Evolutionary conservation across 2,797 vertebrate genomes (phyloP), one percentile per base, ranked within the genome.

Genomic region (Enteromius thamalakanensis): DNA sequence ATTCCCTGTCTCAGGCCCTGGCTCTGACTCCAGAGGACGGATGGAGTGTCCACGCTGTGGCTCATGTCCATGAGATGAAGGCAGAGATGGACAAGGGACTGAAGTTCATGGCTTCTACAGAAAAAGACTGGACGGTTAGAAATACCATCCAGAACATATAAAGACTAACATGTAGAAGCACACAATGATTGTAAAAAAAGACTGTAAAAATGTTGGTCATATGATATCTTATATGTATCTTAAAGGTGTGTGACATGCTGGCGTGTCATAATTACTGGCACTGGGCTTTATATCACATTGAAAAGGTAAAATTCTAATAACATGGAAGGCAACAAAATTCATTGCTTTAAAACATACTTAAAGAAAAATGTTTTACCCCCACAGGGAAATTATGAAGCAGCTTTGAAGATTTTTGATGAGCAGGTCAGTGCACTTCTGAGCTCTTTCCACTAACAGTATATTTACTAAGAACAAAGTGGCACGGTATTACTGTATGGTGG

Each of bases 221-320:
- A 42, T 76, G 65, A 76, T 72, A 8, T 64, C 40, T 64, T 32
- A 49, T 67, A 0, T 34, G 85, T 84, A 81, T 3, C 64, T 89
- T 89, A 1, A 90, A 99, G 98, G 90, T 85, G 0, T 93, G 92
- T 1, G 96, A 98, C 75, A 92, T 96, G 92, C 93, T 99, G 69
- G 96, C 96, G 55, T 94, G 96, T 85, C 98, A 99, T 76, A 98
- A 97, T 90, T 99, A 99, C 64, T 99, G 98, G 98, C 98, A 99
- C 84, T 99, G 97, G 97, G 96, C 97, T 40, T 91, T 99, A 0
- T 96, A 95, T 90, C 94, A 95, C 82, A 96, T 98, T 26, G 97
- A 99, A 90, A 97, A 97, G 97, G 98, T 99, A 93, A 84, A 47
- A 70, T n/a, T 70, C 21, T 12, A 5, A n/a, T 12, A 69, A 69